A percentile compares a stretch with the other conserved stretches of the same genome.
phyloP scores from a whole-genome alignment of 2,888 invertebrate genomes.

The Megastigmus dorsalis region DNA sequence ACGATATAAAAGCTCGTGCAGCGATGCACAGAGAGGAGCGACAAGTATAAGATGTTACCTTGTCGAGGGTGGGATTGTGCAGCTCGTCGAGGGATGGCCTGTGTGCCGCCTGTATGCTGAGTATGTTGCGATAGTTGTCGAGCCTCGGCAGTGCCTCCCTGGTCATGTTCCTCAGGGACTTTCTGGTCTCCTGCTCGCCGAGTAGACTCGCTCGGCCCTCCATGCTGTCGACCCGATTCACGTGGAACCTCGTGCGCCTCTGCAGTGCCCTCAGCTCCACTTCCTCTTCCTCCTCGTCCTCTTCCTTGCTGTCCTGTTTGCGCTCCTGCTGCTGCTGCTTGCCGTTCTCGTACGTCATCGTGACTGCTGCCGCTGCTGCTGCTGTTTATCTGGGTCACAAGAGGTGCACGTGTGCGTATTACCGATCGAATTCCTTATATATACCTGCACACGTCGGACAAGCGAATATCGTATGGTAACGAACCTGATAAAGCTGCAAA shows the following conservation, averaged over 20 bases:
- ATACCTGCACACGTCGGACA: no score
- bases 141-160: constrained; percentile 90
- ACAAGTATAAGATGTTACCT: no score
- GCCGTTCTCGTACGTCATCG: not conserved
- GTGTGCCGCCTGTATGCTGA: constrained; percentile 91
- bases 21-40: no score
- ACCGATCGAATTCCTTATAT: no score
- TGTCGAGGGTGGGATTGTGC: constrained; percentile 86
- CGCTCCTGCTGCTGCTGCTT: not conserved
- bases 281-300: constrained; percentile 64
- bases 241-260: constrained; percentile 78
- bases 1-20: no score
- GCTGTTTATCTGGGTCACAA: not conserved
- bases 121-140: constrained; percentile 92
- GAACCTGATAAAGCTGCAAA: no score
- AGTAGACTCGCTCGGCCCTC: constrained; percentile 73
- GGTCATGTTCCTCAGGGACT: constrained; percentile 80
- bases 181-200: constrained; percentile 70
- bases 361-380: not conserved
- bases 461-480: no score
- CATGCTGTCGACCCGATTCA: constrained; percentile 78
- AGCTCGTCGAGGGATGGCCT: constrained; percentile 92
- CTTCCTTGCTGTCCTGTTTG: constrained; percentile 57
- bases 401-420: no score
- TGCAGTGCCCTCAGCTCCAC: constrained; percentile 73